phyloP scores from a whole-genome alignment of 2,113 vertebrate genomes.

The Dicaeum eximium region DNA sequence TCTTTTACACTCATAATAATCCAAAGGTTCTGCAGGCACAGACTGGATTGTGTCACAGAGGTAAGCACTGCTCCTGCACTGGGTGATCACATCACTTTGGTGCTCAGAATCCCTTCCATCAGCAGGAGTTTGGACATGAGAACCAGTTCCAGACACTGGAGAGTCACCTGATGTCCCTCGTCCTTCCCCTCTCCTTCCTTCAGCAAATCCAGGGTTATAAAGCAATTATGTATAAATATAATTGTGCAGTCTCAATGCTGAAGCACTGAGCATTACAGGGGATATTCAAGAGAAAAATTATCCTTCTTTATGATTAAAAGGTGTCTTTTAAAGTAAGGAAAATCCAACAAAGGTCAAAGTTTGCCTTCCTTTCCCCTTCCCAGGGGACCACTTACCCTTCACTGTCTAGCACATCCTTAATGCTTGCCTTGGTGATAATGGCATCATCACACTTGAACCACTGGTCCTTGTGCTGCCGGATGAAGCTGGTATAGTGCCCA shows the following conservation, averaged over 20 bases:
- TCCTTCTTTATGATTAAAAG: neutral
- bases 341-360: neutral
- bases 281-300: neutral
- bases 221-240: neutral
- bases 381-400: constrained; percentile 85
- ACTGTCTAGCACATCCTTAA: constrained; percentile 97
- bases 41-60: neutral
- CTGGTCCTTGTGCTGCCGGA: constrained; percentile 99
- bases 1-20: neutral
- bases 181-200: neutral
- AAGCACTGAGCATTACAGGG: neutral
- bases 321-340: neutral
- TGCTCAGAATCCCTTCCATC: neutral
- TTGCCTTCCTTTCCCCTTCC: neutral
- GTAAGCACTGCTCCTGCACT: neutral
- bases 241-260: neutral
- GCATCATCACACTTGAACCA: constrained; percentile 99
- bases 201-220: neutral
- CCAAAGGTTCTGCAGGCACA: neutral
- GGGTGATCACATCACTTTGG: neutral
- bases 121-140: neutral
- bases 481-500: constrained; percentile 99
- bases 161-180: neutral
- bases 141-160: neutral
- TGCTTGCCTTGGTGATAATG: constrained; percentile 99